Conservation (phyloP, 2,888 invertebrate genomes). For the Tiliacea aurago region DNA sequence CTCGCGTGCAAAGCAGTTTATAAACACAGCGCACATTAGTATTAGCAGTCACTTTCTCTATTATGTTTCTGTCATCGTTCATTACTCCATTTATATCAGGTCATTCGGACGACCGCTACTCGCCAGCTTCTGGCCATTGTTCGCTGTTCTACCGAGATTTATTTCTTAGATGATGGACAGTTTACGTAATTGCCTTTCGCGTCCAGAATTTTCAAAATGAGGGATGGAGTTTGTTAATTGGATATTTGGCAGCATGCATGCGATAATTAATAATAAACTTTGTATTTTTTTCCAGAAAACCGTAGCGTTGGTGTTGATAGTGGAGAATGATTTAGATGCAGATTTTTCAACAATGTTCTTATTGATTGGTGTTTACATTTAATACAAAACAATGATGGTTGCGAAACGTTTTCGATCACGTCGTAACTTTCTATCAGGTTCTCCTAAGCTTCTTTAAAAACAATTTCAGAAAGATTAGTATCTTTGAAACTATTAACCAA, state of each 20-base stretch:
- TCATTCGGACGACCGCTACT: slow-evolving; percentile 56
- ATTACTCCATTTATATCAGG: slow-evolving; percentile 59
- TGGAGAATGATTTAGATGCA: slow-evolving; percentile 29
- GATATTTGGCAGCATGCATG: slow-evolving; percentile 24
- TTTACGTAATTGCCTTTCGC: slow-evolving; percentile 55
- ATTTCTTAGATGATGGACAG: slow-evolving; percentile 54
- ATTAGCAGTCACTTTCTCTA: slow-evolving; percentile 69
- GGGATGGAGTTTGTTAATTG: slow-evolving; percentile 18
- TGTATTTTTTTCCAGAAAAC: slow-evolving; percentile 15
- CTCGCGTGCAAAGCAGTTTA: slow-evolving; percentile 48
- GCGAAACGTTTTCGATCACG: slow-evolving; percentile 10
- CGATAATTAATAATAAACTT: slow-evolving; percentile 24
- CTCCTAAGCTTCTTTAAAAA: slow-evolving; percentile 20
- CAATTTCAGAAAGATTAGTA: slow-evolving; percentile 25
- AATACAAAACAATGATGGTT: slow-evolving; percentile 17
- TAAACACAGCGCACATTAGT: slow-evolving; percentile 45
- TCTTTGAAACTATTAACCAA: slow-evolving; percentile 45
- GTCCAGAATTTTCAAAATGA: slow-evolving; percentile 33
- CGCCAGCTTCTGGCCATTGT: slow-evolving; percentile 48
- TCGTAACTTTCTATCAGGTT: slow-evolving; percentile 7
- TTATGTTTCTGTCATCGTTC: slow-evolving; percentile 67
- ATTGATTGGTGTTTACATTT: slow-evolving; percentile 7
- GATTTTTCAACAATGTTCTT: neutral
- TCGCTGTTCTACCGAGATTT: slow-evolving; percentile 50
- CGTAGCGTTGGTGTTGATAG: slow-evolving; percentile 3